Base-by-base conservation (phyloP, 53 echinoderm and acorn worm genomes). In the Temnopleurus reevesii region DNA sequence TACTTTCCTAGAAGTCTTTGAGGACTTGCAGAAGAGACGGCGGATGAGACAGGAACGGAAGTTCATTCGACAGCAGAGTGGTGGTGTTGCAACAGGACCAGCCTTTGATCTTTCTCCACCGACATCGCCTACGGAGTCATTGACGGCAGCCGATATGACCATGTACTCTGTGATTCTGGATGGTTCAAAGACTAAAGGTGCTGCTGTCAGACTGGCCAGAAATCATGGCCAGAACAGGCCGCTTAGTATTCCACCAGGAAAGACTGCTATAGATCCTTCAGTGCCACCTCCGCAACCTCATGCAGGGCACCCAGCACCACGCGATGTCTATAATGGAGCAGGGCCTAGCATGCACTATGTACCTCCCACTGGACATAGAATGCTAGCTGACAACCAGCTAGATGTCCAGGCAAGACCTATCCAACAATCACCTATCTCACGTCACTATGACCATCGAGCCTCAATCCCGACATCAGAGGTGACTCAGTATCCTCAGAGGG, bases 1-100 rank as follows among this genome's bases (percentile, higher is more conserved):
- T 59, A 99, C 96, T 13, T 99, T 99, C 81, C 90, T 99, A 8
- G 94, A 94, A 45, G 99, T 99, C 4, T 99, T 99, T 85, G 96
- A 99, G 49, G 94, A 95, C 54, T 66, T 97, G 38, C 97, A 97
- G 76, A 90, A 89, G 61, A 91, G 92, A 30, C 38, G 99, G 41
- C 90, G 91, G 36, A 77, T 89, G 55, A 21, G 95, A 51, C 94
- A 93, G 90, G 95, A 96, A 54, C 90, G 90, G 51, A 97, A 94
- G 49, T 29, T 92, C 12, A 76, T 90, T 46, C 90, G 90, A 12
- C 95, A 84, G 77, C 89, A 90, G 83, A 90, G 90, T 5, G 53
- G 35, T 55, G 63, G 45, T 10, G 90, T 21, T 12, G 57, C 46
- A 12, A 4, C 58, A 58, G 79, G 66, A n/a, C 66, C 56, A 9